Evolutionary conservation across 2,113 vertebrate genomes (phyloP), one percentile per base, ranked within the genome.

Genomic region (Phrynocephalus versicolor): DNA sequence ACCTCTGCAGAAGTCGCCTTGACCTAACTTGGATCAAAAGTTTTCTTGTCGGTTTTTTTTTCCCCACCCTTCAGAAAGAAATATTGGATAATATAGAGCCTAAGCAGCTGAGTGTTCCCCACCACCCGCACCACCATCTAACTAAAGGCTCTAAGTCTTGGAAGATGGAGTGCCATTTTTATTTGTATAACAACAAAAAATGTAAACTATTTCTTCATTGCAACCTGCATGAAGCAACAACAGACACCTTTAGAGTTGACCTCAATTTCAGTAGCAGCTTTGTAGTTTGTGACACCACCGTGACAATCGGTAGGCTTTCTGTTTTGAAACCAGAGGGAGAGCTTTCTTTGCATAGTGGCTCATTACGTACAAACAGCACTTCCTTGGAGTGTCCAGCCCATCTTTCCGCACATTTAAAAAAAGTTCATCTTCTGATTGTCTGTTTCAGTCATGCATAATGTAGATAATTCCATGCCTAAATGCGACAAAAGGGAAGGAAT

Each of bases 1-100:
- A 97, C 97, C 96, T 95, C 96, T 94, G 95, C 94, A 95, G 94
- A 96, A 97, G 95, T 95, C 67, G 93, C 93, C 95, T 96, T 96
- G 96, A 97, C 97, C 97, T 94, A 89, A 95, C 91, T 93, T 82
- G 94, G 90, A 93, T 94, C 94, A 95, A 96, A 96, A 10, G 92
- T 96, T 94, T 90, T 96, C 93, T 93, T 85, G 71, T 65, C 89
- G 87, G 90, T 85, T 89, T 95, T 94, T 92, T 12, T 10, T 3
- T 2, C 13, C 23, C 37, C 19, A 8, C 13, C 27, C 18, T 60
- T 30, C 45, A n/a, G n/a, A 85, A 96, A 95, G 91, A 77, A 95
- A 95, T 95, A 96, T 94, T 92, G 90, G 93, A 94, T 95, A 93
- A 96, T 94, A 94, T 94, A 94, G 92, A 93, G 94, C 91, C 93